phyloP scores from a whole-genome alignment of 2,888 invertebrate species.

The Agrotis puta region DNA sequence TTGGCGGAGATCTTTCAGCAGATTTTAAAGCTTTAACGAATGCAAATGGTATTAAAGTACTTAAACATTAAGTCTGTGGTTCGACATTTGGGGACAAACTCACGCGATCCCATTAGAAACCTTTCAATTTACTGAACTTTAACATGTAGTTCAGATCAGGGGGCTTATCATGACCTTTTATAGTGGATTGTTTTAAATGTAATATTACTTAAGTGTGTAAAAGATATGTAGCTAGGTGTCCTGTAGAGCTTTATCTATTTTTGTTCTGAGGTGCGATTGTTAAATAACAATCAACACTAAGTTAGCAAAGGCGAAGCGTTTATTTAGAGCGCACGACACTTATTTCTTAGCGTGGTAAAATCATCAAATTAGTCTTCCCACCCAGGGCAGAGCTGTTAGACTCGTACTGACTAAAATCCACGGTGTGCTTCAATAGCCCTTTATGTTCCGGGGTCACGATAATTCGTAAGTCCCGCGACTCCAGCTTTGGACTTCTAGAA shows the following conservation, averaged over 20 bases:
- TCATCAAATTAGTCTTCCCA: too few species aligned
- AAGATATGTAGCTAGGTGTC: not conserved
- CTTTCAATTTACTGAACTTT: constrained; percentile 21
- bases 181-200: too few species aligned
- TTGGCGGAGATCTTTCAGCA: not conserved
- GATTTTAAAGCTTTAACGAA: constrained; percentile 9
- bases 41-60: constrained; percentile 20
- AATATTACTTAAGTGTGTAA: not conserved
- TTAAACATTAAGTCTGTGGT: constrained; percentile 14
- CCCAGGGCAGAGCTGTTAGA: too few species aligned
- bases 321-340: too few species aligned
- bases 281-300: too few species aligned
- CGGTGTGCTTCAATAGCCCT: too few species aligned
- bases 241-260: not conserved
- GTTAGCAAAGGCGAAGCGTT: too few species aligned
- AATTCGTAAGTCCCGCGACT: too few species aligned
- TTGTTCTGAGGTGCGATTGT: not conserved
- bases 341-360: too few species aligned
- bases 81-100: constrained; percentile 29
- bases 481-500: too few species aligned
- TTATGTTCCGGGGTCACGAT: too few species aligned
- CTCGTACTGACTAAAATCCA: too few species aligned
- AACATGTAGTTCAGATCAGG: constrained; percentile 22
- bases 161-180: not conserved
- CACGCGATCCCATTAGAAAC: constrained; percentile 23